Evolutionary conservation across 2,797 vertebrate genomes (phyloP), one percentile per base, ranked within the genome.

Genomic region (Paramormyrops hopkinsi): DNA sequence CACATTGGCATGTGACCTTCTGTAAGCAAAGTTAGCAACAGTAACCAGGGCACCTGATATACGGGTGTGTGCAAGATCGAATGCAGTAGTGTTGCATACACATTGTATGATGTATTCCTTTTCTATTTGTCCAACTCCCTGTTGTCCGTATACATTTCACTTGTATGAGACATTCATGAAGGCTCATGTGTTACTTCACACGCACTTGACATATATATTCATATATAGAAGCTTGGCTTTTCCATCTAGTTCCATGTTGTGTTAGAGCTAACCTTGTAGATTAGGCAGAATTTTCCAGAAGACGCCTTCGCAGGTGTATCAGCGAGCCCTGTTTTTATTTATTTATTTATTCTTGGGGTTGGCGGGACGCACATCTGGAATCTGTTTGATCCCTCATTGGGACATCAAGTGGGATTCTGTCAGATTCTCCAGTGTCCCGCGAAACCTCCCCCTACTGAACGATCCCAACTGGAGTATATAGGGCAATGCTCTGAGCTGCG

Each of bases 11-110:
- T 92, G 88, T 85, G 14, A 86, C 44, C 59, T 90, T 88, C 54
- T 41, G 54, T 91, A 46, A 88, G 90, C 84, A 87, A 86, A 91
- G 84, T 85, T 89, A 84, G 90, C 89, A 90, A 91, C 92, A 92
- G 87, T 12, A 89, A 88, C 86, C 56, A 88, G 56, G 86, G 37
- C 86, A 65, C 86, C 86, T 69, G 19, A 65, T 29, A 22, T 65
- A 69, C 8, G 11, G 56, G 86, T 69, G 86, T 88, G 37, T 88
- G 12, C 19, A 25, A 48, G 65, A 82, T 41, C 59, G 9, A 37
- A 69, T 46, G 86, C 56, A 59, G 17, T 44, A 44, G 14, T 69
- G 41, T 88, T 12, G 37, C 41, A 65, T 69, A 62, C 56, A 69
- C n/a, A 69, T 48, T 56, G 8, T 51, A 86, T 25, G 17, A 86